Evolutionary conservation across 2,888 invertebrate species (phyloP).

Genomic region (Megastigmus dorsalis): DNA sequence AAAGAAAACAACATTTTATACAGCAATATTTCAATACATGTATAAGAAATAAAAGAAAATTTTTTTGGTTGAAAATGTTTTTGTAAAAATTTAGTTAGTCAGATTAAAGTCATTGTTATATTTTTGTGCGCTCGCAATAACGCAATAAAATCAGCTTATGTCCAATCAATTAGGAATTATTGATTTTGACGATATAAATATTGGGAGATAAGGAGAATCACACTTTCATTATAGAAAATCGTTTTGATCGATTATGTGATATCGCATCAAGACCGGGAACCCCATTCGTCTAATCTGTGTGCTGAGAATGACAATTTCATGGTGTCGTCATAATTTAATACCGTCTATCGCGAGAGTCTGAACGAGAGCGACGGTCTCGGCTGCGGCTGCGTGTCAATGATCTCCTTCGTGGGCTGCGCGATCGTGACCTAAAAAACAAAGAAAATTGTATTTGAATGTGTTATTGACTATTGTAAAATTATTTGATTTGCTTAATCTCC

Average conservation of each 20-base stretch:
- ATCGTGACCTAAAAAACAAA: slow-evolving; percentile 70
- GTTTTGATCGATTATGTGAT: not conserved
- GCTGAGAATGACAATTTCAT: not conserved
- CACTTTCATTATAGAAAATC: slow-evolving; percentile 9
- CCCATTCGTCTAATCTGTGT: slow-evolving; percentile 9
- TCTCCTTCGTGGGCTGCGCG: slow-evolving; percentile 70
- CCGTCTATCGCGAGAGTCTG: slow-evolving; percentile 73
- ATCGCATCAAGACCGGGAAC: not conserved
- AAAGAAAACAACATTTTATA: no score
- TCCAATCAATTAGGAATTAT: not conserved
- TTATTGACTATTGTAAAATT: no score
- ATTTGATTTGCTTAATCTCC: no score
- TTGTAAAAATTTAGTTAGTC: no score
- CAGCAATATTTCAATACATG: no score
- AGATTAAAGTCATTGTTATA: no score
- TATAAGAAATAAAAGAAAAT: no score
- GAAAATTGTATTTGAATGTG: slow-evolving; percentile 14
- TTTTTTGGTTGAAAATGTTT: no score
- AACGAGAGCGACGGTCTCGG: slow-evolving; percentile 73
- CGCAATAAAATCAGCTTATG: not conserved
- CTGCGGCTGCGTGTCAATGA: slow-evolving; percentile 72
- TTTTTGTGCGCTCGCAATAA: not conserved
- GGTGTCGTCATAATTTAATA: slow-evolving; percentile 59
- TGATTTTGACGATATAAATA: not conserved
- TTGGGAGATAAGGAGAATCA: not conserved